A percentile compares a stretch with the other conserved stretches of the same genome.
phyloP scores from a whole-genome alignment of 2,797 vertebrate species.

The Clarias fuscus region DNA sequence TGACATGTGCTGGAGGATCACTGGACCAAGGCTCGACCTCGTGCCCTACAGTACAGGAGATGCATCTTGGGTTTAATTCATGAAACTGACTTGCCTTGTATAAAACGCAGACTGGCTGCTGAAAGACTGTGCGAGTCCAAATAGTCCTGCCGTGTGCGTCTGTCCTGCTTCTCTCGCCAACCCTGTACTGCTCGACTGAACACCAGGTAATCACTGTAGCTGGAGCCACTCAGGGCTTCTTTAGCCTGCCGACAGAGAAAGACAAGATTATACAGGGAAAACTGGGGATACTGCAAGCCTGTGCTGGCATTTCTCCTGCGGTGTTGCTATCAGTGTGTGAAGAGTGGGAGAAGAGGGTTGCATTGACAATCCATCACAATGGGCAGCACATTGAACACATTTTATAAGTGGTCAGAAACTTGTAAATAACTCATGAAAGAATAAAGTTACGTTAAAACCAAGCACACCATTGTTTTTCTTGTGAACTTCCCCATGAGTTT shows the following conservation, averaged over 20 bases:
- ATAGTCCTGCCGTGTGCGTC: slow-evolving; percentile 78
- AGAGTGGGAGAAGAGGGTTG: too few relatives aligned
- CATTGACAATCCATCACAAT: too few relatives aligned
- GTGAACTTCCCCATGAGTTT: too few relatives aligned
- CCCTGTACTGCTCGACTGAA: slow-evolving; percentile 82
- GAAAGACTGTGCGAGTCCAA: slow-evolving; percentile 81
- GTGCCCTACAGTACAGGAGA: background rate
- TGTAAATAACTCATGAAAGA: too few relatives aligned
- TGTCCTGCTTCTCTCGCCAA: slow-evolving; percentile 79
- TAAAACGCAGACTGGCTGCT: slow-evolving; percentile 82
- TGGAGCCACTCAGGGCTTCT: slow-evolving; percentile 78
- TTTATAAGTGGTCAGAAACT: too few relatives aligned
- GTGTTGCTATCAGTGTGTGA: too few relatives aligned
- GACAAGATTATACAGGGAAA: background rate
- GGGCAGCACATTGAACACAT: too few relatives aligned
- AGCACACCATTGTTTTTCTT: too few relatives aligned
- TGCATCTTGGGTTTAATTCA: background rate
- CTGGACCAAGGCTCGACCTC: too few relatives aligned
- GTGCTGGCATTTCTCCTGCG: too few relatives aligned
- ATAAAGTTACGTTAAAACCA: too few relatives aligned
- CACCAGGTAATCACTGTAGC: slow-evolving; percentile 87
- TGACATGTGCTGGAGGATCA: background rate
- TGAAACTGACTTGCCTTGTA: slow-evolving; percentile 78
- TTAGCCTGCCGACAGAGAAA: slow-evolving; percentile 77
- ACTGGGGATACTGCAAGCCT: too few relatives aligned